Evolutionary conservation across 1,140 invertebrate genomes (phyloP), one percentile per base, ranked within the genome.

Genomic region (Hormaphis cornu): DNA sequence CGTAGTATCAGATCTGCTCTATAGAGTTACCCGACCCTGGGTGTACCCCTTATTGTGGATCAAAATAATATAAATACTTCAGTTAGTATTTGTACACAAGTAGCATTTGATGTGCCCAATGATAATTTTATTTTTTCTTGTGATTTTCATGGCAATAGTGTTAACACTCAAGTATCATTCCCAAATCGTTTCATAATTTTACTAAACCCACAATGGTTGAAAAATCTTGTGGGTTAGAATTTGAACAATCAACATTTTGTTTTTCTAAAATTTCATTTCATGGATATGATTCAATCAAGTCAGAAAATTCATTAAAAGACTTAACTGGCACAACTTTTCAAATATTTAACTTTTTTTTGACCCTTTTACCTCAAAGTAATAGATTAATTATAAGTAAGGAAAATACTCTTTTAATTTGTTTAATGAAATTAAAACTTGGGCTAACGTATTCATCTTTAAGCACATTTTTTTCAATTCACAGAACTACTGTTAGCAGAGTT

Each of bases 271-370:
- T 30, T n/a, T 18, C 24, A 30, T 53, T 53, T 53, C 52, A 53
- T 53, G 26, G 52, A 10, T 33, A 30, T 53, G 52, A 28, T 30
- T 53, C 52, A 30, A 30, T 53, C 8, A 33, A n/a, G n/a, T 30
- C 24, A n/a, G 28, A 53, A 30, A 48, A 48, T 48, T 48, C 46
- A 24, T 53, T 53, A 53, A 53, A 53, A 53, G 52, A 53, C 28
- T 30, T 53, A 53, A 53, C 52, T 30, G 28, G 28, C 52, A 53
- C 52, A n/a, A 33, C 28, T n/a, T 53, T 53, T 53, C 24, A 53
- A 53, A 53, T 53, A 16, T 53, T 53, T 30, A 33, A 30, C 16
- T n/a, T 18, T 53, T 30, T 53, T 3, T 18, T 20, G 8, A 2
- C 16, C 3, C 9, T 28, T n/a, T n/a, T 53, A 18, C 24, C 16